Evolutionary conservation across 1,140 invertebrate genomes (phyloP).

Genomic region (Coboldia fuscipes): DNA sequence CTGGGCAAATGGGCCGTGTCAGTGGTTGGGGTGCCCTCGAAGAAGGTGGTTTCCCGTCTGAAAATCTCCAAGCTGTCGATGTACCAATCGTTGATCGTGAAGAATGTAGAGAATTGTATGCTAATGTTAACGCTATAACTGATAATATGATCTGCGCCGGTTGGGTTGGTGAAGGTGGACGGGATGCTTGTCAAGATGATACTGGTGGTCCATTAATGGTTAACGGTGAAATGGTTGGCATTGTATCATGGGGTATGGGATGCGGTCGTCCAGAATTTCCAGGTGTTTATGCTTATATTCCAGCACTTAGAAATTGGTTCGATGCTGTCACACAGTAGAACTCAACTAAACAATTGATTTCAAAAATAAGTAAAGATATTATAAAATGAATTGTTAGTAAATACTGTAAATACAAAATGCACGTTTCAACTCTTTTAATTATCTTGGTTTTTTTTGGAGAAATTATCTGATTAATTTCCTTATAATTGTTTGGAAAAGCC

Average conservation of each 20-base stretch:
- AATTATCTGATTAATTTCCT: too few relatives aligned
- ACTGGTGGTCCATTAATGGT: slow-evolving; percentile 10
- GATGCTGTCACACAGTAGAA: slow-evolving; percentile 19
- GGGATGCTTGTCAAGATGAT: slow-evolving; percentile 3
- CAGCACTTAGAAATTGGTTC: too few relatives aligned
- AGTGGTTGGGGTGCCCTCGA: slow-evolving; percentile 3
- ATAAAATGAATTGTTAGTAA: too few relatives aligned
- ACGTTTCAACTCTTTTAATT: too few relatives aligned
- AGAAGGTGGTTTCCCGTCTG: slow-evolving; percentile 11
- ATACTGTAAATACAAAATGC: too few relatives aligned
- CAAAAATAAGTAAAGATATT: too few relatives aligned
- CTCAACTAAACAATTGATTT: too few relatives aligned
- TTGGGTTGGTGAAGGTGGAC: neutral
- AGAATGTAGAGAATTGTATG: slow-evolving; percentile 13
- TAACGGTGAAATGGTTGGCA: slow-evolving; percentile 18
- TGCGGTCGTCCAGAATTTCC: slow-evolving; percentile 28
- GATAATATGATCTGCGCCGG: slow-evolving; percentile 7
- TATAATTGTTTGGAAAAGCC: too few relatives aligned
- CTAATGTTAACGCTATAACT: slow-evolving; percentile 10
- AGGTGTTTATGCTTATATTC: slow-evolving; percentile 36
- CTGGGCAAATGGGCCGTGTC: neutral
- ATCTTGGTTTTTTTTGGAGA: too few relatives aligned
- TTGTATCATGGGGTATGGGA: slow-evolving; percentile 28
- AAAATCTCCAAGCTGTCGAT: slow-evolving; percentile 15
- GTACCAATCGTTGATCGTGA: slow-evolving; percentile 17